Evolutionary conservation across 2,888 invertebrate genomes (phyloP).

Genomic region (Norana najaformis): DNA sequence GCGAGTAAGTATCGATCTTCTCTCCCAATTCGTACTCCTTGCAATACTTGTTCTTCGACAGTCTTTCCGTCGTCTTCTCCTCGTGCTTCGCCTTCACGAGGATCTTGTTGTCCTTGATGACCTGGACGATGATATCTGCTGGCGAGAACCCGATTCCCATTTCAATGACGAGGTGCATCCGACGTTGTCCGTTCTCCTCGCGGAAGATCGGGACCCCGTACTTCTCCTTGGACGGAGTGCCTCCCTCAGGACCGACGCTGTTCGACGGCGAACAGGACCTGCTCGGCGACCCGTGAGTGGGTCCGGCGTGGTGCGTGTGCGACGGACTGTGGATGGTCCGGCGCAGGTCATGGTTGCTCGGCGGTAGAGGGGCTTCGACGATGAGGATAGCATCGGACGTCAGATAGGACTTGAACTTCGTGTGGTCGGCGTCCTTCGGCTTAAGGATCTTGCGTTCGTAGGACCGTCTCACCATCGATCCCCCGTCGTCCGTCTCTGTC

Average conservation of each 20-base stretch:
- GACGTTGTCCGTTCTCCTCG: constrained; percentile 28
- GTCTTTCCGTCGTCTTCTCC: constrained; percentile 44
- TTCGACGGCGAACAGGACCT: constrained; percentile 43
- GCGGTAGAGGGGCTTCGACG: constrained; percentile 43
- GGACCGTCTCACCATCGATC: constrained; percentile 23
- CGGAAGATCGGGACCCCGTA: constrained; percentile 37
- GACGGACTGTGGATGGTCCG: constrained; percentile 43
- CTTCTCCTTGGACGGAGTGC: constrained; percentile 41
- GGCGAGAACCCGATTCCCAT: constrained; percentile 36
- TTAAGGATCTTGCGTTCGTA: constrained; percentile 41
- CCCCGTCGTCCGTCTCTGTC: constrained; percentile 26
- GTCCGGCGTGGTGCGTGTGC: constrained; percentile 25
- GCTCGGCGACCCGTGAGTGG: constrained; percentile 35
- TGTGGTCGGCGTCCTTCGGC: constrained; percentile 41
- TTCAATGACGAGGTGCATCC: constrained; percentile 38
- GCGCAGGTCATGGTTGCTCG: constrained; percentile 37
- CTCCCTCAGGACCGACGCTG: constrained; percentile 36
- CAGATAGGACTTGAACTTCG: constrained; percentile 41
- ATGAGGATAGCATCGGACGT: constrained; percentile 42
- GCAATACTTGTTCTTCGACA: constrained; percentile 45
- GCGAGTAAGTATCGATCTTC: constrained; percentile 44
- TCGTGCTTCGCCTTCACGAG: constrained; percentile 48
- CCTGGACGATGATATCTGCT: constrained; percentile 41
- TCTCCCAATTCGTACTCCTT: constrained; percentile 46
- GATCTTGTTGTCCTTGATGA: constrained; percentile 47